A percentile compares a stretch with the other conserved stretches of the same genome.
Conservation (phyloP, 2,113 vertebrate genomes). For the Thalassarche chlororhynchos region DNA sequence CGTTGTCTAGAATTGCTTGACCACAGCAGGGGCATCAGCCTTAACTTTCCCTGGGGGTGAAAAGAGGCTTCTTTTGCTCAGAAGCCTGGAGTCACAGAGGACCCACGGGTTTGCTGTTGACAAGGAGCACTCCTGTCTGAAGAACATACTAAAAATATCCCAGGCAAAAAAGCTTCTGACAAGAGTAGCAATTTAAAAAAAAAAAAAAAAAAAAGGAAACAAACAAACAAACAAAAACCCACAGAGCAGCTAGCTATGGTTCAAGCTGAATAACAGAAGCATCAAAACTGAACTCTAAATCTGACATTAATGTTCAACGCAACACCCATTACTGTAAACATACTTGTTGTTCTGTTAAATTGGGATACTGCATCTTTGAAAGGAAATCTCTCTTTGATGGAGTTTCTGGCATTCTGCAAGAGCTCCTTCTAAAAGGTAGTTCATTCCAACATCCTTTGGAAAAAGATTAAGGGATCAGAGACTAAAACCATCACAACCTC, state of each 20-base stretch:
- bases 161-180: background rate
- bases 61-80: background rate
- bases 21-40: background rate
- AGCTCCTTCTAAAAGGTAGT: background rate
- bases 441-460: background rate
- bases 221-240: background rate
- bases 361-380: background rate
- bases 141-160: background rate
- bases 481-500: conserved; percentile 5
- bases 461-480: conserved; percentile 48
- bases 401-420: background rate
- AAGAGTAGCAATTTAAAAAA: background rate
- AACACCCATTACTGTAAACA: background rate
- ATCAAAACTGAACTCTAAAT: background rate
- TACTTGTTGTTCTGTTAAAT: background rate
- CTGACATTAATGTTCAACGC: background rate
- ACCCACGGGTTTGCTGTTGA: background rate
- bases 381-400: background rate
- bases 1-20: background rate
- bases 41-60: background rate
- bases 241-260: background rate
- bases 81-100: background rate
- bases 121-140: background rate
- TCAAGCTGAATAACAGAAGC: background rate
- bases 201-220: background rate